Evolutionary conservation across 2,888 invertebrate species (phyloP).

Genomic region (Himalopsyche anomala): DNA sequence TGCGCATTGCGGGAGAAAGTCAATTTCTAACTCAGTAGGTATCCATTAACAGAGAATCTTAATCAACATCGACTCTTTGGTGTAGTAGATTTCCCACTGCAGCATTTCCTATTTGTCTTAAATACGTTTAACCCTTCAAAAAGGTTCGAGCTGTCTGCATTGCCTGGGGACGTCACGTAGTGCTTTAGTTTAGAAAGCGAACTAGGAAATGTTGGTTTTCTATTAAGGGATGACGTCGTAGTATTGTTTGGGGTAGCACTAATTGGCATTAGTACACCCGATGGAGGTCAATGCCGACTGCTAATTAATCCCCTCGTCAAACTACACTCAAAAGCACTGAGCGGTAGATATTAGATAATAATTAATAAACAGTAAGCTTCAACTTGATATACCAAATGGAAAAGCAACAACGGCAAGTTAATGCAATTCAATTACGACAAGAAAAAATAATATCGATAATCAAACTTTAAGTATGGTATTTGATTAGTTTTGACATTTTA

Average conservation of each 20-base stretch:
- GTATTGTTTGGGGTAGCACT: conserved; percentile 5
- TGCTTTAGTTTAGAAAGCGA: neutral
- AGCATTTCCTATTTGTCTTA: neutral
- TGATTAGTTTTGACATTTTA: too few relatives aligned
- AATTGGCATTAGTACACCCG: neutral
- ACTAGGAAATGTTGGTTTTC: neutral
- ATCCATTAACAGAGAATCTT: too few relatives aligned
- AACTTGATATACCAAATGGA: too few relatives aligned
- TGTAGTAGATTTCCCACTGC: neutral
- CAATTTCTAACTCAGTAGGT: too few relatives aligned
- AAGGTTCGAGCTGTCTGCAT: neutral
- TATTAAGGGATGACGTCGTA: neutral
- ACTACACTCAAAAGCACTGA: neutral
- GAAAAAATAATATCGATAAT: too few relatives aligned
- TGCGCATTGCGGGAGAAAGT: too few relatives aligned
- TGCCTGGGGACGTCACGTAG: conserved; percentile 27
- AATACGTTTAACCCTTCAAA: neutral
- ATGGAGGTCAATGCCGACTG: neutral
- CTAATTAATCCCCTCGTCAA: conserved; percentile 11
- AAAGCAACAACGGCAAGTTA: too few relatives aligned
- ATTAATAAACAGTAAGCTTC: too few relatives aligned
- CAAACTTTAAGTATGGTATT: too few relatives aligned
- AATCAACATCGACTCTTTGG: too few relatives aligned
- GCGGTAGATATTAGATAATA: too few relatives aligned
- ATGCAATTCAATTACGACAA: too few relatives aligned